Conservation (phyloP, 2,888 invertebrate genomes). For the Meloe dianella region DNA sequence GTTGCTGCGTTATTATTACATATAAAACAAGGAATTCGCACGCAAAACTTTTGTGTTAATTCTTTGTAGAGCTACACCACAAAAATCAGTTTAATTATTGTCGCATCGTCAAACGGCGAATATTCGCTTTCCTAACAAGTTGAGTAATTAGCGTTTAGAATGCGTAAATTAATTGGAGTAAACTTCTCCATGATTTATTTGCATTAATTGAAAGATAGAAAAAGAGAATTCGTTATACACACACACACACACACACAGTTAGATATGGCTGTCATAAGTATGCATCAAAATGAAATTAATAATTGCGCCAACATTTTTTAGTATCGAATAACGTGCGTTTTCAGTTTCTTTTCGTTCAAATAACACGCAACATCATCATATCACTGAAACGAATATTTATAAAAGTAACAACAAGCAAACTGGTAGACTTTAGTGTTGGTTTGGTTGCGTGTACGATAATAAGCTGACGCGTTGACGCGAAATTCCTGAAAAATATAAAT, state of each 20-base stretch:
- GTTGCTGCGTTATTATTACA: too few species aligned
- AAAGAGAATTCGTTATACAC: too few species aligned
- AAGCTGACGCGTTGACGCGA: slow-evolving; percentile 50
- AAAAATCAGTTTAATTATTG: too few species aligned
- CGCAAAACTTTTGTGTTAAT: too few species aligned
- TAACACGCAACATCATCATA: slow-evolving; percentile 36
- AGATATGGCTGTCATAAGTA: background rate
- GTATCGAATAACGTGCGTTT: slow-evolving; percentile 20
- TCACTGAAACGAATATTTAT: slow-evolving; percentile 18
- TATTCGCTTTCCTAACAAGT: background rate
- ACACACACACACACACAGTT: too few species aligned
- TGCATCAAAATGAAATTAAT: slow-evolving; percentile 19
- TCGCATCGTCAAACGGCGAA: too few species aligned
- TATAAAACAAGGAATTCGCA: too few species aligned
- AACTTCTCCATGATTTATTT: background rate
- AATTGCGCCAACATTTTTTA: slow-evolving; percentile 15
- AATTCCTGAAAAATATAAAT: too few species aligned
- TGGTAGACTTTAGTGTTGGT: slow-evolving; percentile 47
- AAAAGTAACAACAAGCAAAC: slow-evolving; percentile 36
- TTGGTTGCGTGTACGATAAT: slow-evolving; percentile 52
- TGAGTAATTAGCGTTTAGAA: background rate
- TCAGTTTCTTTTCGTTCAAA: slow-evolving; percentile 17
- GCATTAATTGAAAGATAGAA: background rate
- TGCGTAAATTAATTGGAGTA: background rate
- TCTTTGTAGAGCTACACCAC: too few species aligned